Base-by-base conservation (phyloP, 2,888 invertebrate genomes). In the Mactromeris polynyma region DNA sequence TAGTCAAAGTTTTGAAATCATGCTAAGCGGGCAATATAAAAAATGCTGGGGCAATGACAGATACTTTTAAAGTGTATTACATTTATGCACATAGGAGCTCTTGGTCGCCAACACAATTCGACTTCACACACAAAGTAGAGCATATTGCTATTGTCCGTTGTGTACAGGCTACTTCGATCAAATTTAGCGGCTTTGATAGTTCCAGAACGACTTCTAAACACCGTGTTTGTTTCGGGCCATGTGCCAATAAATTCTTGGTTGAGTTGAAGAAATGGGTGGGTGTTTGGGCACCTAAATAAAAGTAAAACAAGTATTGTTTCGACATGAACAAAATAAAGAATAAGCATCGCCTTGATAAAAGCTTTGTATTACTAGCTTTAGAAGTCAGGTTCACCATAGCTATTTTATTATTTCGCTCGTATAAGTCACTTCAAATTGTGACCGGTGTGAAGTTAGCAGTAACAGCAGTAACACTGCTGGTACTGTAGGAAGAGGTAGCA, bases 101-200 rank as follows among this genome's bases (percentile, higher is more conserved):
- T 11, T 38, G 78, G 38, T 11, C 19, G 40, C 64, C 79, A 80
- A 31, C 85, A 86, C 21, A 86, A 36, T n/a, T 73, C 6, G 4
- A 46, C 85, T 31, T 64, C 1, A 73, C 85, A 86, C 3, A 81
- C 51, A 21, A 86, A 80, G 46, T 81, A 86, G 7, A 86, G 64
- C 33, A 17, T 46, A 19, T 77, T 7, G 19, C 14, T 51, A 2
- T 51, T 38, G n/a, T 31, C 38, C 1, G 26, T n/a, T 42, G 40
- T 36, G n/a, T 42, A 42, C 7, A 2, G n/a, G 26, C 19, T 26
- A 40, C 11, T 42, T 36, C 14, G 21, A n/a, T 42, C 79, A 46
- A 40, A 79, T 40, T 21, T 79, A 3, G 7, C 21, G 21, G 40
- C 19, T n/a, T 38, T 21, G 9, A 40, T 40, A 26, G 3, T 4